Percentiles rank a stretch among this genome's conserved stretches.
phyloP scores from a whole-genome alignment of 1,140 invertebrate genomes.

The Pentalonia nigronervosa region DNA sequence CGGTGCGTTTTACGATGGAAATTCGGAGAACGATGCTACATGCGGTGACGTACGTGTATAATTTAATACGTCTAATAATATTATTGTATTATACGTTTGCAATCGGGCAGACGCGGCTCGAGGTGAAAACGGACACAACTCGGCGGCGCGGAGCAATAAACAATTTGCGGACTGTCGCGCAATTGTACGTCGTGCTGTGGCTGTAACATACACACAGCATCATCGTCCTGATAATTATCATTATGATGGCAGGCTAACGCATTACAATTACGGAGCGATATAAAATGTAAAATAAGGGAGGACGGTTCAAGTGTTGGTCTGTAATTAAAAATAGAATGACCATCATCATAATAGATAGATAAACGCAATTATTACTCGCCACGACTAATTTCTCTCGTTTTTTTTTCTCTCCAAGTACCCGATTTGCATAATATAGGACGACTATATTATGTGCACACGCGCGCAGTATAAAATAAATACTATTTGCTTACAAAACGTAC shows the following conservation, averaged over 20 bases:
- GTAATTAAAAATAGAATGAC: conserved; percentile 33
- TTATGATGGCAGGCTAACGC: background rate
- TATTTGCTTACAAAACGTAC: conserved; percentile 1
- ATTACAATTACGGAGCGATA: background rate
- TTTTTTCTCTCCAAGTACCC: background rate
- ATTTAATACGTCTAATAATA: background rate
- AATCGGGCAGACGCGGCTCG: background rate
- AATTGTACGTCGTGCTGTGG: background rate
- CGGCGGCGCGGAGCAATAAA: background rate
- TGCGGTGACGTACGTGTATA: background rate
- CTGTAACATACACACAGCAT: background rate
- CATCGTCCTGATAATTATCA: background rate
- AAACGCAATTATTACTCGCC: background rate
- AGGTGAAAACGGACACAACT: background rate
- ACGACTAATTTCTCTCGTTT: conserved; percentile 6
- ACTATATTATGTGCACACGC: background rate
- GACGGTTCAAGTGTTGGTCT: background rate
- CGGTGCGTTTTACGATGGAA: conserved; percentile 6
- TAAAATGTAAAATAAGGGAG: background rate
- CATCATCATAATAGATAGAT: background rate
- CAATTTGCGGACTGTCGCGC: background rate
- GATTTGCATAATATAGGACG: background rate
- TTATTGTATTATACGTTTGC: background rate
- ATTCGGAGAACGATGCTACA: background rate
- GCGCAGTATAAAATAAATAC: background rate